These are phyloP conservation scores for Cephus cinctus DNA, from an alignment of 1,140 invertebrate species.

Conservation along the genomic window DNA sequence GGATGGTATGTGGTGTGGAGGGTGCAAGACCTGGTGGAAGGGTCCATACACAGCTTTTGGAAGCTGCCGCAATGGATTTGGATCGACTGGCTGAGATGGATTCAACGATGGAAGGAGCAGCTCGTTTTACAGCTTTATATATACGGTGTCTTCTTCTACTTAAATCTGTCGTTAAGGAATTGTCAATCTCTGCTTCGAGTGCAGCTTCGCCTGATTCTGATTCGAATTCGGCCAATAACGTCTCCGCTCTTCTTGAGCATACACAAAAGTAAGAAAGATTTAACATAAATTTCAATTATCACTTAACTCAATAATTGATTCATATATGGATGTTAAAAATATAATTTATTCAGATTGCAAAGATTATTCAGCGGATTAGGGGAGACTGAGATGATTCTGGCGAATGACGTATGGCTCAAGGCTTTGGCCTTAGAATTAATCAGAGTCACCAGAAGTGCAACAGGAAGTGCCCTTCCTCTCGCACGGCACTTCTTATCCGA, in stretches of 20 bases:
- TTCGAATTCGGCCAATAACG: conserved; percentile 56
- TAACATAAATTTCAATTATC: conserved; percentile 1
- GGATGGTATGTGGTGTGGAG: conserved; percentile 71
- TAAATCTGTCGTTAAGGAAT: conserved; percentile 48
- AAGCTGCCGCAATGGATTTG: conserved; percentile 72
- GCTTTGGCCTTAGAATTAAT: conserved; percentile 82
- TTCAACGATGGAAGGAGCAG: conserved; percentile 75
- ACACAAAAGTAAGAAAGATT: conserved; percentile 60
- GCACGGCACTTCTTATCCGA: conserved; percentile 66
- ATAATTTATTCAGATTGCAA: conserved; percentile 61
- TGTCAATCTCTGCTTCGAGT: conserved; percentile 32
- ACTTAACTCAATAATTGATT: background rate
- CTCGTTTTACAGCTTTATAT: conserved; percentile 82
- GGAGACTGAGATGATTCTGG: conserved; percentile 70
- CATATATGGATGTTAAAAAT: background rate
- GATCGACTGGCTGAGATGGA: conserved; percentile 82
- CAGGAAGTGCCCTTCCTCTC: conserved; percentile 62
- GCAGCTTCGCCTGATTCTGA: conserved; percentile 50
- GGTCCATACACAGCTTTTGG: conserved; percentile 66
- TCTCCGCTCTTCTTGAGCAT: conserved; percentile 66
- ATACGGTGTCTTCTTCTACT: conserved; percentile 58
- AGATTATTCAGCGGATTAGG: conserved; percentile 81
- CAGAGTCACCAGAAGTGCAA: conserved; percentile 65
- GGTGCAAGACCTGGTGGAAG: conserved; percentile 61
- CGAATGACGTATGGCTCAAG: conserved; percentile 82